Conservation (phyloP, 2,888 invertebrate species). For the Drosophila meridionalis region DNA sequence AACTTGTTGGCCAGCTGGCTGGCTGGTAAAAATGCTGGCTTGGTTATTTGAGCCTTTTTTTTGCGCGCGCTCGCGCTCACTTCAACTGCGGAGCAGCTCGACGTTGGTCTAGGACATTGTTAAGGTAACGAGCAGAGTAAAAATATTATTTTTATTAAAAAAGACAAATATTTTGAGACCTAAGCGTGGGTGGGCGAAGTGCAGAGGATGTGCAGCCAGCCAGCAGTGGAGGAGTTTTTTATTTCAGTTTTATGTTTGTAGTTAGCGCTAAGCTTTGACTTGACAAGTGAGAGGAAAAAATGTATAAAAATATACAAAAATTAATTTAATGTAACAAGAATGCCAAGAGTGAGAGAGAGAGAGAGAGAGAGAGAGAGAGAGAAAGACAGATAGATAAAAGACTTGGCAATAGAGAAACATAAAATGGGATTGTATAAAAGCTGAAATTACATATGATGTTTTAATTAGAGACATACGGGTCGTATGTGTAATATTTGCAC, state of each 20-base stretch:
- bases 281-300: slow-evolving; percentile 69
- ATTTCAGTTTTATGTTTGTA: slow-evolving; percentile 39
- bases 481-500: slow-evolving; percentile 45
- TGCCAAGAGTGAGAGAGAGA: slow-evolving; percentile 7
- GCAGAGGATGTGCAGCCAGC: slow-evolving; percentile 21
- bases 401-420: slow-evolving; percentile 11
- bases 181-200: slow-evolving; percentile 11
- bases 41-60: slow-evolving; percentile 73
- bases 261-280: slow-evolving; percentile 69
- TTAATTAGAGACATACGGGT: slow-evolving; percentile 72
- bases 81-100: slow-evolving; percentile 61
- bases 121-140: slow-evolving; percentile 76
- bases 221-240: slow-evolving; percentile 32
- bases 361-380: neutral
- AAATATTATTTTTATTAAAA: slow-evolving; percentile 82
- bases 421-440: slow-evolving; percentile 43
- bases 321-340: slow-evolving; percentile 79
- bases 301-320: slow-evolving; percentile 77
- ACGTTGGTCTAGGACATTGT: slow-evolving; percentile 67
- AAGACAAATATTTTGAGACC: slow-evolving; percentile 76
- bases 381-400: neutral
- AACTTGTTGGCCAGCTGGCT: slow-evolving; percentile 63
- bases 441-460: slow-evolving; percentile 82
- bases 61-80: slow-evolving; percentile 41
- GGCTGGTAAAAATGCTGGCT: slow-evolving; percentile 47